Evolutionary conservation across 2,888 invertebrate genomes (phyloP).

Genomic region (Heterodera filipjevi): DNA sequence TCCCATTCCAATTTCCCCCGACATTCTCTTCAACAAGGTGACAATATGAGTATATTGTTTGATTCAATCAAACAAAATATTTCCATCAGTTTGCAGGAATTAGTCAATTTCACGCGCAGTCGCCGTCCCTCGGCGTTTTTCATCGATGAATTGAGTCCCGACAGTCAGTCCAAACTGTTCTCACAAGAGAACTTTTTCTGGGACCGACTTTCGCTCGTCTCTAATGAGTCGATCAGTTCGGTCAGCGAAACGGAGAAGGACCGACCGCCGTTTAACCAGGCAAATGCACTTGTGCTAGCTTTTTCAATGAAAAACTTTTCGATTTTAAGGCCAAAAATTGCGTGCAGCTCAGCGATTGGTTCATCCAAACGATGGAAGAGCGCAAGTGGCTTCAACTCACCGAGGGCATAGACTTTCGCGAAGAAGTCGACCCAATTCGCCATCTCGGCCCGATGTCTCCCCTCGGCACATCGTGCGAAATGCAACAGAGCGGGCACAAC

Average conservation of each 20-base stretch:
- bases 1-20: slow-evolving; percentile 22
- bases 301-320: not conserved
- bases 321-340: slow-evolving; percentile 44
- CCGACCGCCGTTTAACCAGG: slow-evolving; percentile 9
- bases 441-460: slow-evolving; percentile 2
- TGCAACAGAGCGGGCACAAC: not conserved
- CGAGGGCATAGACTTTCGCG: slow-evolving; percentile 37
- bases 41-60: too few species aligned
- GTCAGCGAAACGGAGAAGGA: slow-evolving; percentile 27
- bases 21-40: slow-evolving; percentile 24
- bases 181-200: slow-evolving; percentile 9
- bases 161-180: slow-evolving; percentile 7
- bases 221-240: slow-evolving; percentile 28
- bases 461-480: not conserved
- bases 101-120: slow-evolving; percentile 10
- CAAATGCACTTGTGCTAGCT: not conserved
- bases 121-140: slow-evolving; percentile 1
- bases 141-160: slow-evolving; percentile 16
- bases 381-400: slow-evolving; percentile 37
- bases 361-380: slow-evolving; percentile 40
- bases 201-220: slow-evolving; percentile 15
- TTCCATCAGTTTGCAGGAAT: not conserved
- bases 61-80: not conserved
- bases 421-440: slow-evolving; percentile 21
- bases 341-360: slow-evolving; percentile 43